These are phyloP conservation scores for Cynoglossus semilaevis DNA, from an alignment of 2,113 vertebrate species.

Conservation along the genomic window DNA sequence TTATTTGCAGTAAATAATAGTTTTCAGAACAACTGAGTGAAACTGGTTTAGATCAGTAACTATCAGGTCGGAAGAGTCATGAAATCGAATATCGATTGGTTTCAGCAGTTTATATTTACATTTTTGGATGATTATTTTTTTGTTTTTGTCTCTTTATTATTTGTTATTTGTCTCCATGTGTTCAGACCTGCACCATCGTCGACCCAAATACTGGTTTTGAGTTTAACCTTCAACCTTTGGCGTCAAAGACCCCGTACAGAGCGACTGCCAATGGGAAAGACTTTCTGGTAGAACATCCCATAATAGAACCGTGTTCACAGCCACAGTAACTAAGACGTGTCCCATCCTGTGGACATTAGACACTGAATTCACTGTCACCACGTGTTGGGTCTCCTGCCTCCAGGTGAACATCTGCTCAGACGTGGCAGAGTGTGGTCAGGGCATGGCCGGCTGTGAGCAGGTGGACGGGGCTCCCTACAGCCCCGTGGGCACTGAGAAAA, in stretches of 20 bases:
- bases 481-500: conserved; percentile 78
- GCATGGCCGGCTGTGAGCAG: conserved; percentile 83
- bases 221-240: conserved; percentile 84
- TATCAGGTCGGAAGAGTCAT: no score
- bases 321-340: not conserved
- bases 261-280: conserved; percentile 74
- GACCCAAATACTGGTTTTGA: conserved; percentile 87
- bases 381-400: not conserved
- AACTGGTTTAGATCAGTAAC: no score
- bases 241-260: conserved; percentile 70
- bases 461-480: conserved; percentile 54
- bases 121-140: no score
- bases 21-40: no score
- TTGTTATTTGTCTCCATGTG: conserved; percentile 1
- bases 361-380: fast-evolving
- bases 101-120: no score
- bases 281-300: conserved; percentile 75
- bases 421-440: conserved; percentile 68
- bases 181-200: conserved; percentile 81
- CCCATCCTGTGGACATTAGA: not conserved
- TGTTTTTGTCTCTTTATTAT: no score
- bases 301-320: not conserved
- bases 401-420: conserved; percentile 89
- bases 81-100: no score
- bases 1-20: no score